phyloP scores from a whole-genome alignment of 2,888 invertebrate genomes.

The Hydroisotoma schaefferi region DNA sequence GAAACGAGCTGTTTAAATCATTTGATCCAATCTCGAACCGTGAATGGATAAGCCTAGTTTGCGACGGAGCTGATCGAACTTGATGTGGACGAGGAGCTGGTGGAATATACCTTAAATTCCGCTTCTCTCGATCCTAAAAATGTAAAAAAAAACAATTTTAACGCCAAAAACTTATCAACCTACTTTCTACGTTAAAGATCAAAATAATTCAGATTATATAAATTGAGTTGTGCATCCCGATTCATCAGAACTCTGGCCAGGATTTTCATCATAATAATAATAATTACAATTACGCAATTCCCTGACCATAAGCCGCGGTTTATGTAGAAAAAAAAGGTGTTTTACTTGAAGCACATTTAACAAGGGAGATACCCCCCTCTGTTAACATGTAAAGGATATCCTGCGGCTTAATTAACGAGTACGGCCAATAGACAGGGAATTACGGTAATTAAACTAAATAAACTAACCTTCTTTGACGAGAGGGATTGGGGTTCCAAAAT shows the following conservation, averaged over 20 bases:
- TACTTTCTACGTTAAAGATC: neutral
- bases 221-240: no score
- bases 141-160: slow-evolving; percentile 7
- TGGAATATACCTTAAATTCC: slow-evolving; percentile 39
- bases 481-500: slow-evolving; percentile 43
- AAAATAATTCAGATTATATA: no score
- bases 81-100: slow-evolving; percentile 46
- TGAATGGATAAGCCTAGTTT: slow-evolving; percentile 43
- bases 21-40: slow-evolving; percentile 34
- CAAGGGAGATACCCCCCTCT: no score
- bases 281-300: no score
- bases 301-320: neutral
- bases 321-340: neutral
- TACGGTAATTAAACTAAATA: neutral
- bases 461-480: slow-evolving; percentile 43
- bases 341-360: neutral
- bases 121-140: slow-evolving; percentile 40
- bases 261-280: no score
- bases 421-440: no score
- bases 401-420: no score
- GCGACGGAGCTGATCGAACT: slow-evolving; percentile 39
- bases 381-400: no score
- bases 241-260: no score
- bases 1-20: slow-evolving; percentile 43
- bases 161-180: neutral